phyloP scores from a whole-genome alignment of 2,888 invertebrate species.

The Scotopteryx bipunctaria region DNA sequence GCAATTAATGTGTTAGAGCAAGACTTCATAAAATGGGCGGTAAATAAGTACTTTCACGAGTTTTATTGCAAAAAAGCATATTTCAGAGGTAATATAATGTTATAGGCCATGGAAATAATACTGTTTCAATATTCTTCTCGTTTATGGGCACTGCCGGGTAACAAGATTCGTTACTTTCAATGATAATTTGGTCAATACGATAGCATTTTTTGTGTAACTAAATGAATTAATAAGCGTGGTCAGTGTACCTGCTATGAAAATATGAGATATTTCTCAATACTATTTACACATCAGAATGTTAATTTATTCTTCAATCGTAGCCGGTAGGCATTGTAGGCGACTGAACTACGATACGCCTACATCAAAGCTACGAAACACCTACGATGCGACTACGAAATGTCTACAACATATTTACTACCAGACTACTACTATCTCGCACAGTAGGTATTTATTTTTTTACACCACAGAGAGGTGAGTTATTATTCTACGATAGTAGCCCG shows the following conservation, averaged over 20 bases:
- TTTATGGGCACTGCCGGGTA: constrained; percentile 47
- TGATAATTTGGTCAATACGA: constrained; percentile 8
- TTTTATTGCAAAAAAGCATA: constrained; percentile 58
- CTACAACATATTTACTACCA: too few relatives aligned
- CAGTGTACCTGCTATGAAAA: too few relatives aligned
- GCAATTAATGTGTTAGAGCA: constrained; percentile 61
- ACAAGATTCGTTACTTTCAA: constrained; percentile 35
- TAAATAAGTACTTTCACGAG: constrained; percentile 64
- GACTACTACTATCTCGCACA: too few relatives aligned
- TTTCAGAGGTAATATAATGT: constrained; percentile 45
- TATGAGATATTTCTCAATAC: too few relatives aligned
- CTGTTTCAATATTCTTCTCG: constrained; percentile 52
- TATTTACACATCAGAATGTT: neutral
- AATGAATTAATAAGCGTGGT: too few relatives aligned
- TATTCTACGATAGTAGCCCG: constrained; percentile 2
- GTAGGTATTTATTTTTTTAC: too few relatives aligned
- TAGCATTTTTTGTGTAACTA: neutral
- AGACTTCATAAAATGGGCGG: constrained; percentile 58
- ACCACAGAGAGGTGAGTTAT: neutral
- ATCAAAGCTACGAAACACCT: constrained; percentile 6
- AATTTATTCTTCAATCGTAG: neutral
- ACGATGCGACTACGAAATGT: neutral
- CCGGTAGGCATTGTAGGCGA: constrained; percentile 3
- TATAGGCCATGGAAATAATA: constrained; percentile 52
- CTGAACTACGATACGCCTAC: constrained; percentile 1